Percentiles rank a stretch among this genome's conserved stretches.
phyloP scores from a whole-genome alignment of 2,797 vertebrate species.

The Anniella stebbinsi region DNA sequence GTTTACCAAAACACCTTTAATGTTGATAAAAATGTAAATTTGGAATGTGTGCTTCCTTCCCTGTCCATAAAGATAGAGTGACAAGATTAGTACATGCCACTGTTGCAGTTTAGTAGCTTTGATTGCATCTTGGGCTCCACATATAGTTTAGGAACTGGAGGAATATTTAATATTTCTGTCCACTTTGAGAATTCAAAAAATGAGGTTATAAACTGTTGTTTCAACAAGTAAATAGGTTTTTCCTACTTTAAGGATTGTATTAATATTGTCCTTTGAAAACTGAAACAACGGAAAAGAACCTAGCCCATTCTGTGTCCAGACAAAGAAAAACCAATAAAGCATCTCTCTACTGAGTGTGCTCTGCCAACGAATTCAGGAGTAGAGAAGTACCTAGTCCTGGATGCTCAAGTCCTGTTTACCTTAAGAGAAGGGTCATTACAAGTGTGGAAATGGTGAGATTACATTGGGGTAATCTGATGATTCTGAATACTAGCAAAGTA shows the following conservation, averaged over 20 bases:
- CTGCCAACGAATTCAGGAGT: background rate
- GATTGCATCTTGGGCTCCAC: too few species aligned
- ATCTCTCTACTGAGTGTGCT: background rate
- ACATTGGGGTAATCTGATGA: conserved; percentile 2
- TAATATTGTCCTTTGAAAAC: background rate
- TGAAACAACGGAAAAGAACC: background rate
- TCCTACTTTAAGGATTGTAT: background rate
- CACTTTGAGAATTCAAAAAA: background rate
- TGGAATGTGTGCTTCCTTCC: background rate
- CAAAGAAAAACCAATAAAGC: background rate
- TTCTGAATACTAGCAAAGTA: background rate
- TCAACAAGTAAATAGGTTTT: background rate
- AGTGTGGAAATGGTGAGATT: background rate
- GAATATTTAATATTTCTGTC: background rate
- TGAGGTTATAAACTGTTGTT: background rate
- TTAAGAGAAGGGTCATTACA: background rate
- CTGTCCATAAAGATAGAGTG: background rate
- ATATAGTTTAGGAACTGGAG: background rate
- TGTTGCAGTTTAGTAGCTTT: background rate
- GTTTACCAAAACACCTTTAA: background rate
- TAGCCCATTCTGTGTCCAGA: background rate
- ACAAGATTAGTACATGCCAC: background rate
- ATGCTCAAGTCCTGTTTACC: background rate
- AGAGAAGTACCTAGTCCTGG: background rate
- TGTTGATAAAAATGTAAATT: background rate